Conservation (phyloP, 2,888 invertebrate genomes). For the Lissocephala sabroskyi region DNA sequence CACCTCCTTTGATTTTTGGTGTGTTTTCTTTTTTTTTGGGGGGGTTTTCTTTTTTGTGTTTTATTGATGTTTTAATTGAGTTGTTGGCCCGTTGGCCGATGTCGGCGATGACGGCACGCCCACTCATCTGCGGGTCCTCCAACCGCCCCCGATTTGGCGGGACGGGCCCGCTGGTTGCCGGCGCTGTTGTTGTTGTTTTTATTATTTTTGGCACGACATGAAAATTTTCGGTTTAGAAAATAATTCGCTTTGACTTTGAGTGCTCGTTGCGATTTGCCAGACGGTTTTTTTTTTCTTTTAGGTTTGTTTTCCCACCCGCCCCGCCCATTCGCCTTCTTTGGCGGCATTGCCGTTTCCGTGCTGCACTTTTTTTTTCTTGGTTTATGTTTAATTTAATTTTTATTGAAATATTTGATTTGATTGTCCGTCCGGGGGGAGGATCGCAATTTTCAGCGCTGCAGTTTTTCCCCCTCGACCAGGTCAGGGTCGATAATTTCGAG, state of each 20-base stretch:
- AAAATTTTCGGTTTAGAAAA: slow-evolving; percentile 63
- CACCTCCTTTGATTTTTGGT: too few relatives aligned
- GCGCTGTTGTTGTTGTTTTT: slow-evolving; percentile 24
- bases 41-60: too few relatives aligned
- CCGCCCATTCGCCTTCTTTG: too few relatives aligned
- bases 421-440: slow-evolving; percentile 6
- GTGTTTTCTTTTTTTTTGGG: too few relatives aligned
- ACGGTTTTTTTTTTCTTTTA: slow-evolving; percentile 7
- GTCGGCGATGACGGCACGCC: slow-evolving; percentile 2
- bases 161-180: slow-evolving; percentile 4
- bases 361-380: neutral
- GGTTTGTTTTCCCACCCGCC: neutral
- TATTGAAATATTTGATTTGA: slow-evolving; percentile 36
- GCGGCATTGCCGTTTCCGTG: neutral
- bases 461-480: too few relatives aligned
- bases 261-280: slow-evolving; percentile 57
- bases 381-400: slow-evolving; percentile 15
- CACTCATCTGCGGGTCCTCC: slow-evolving; percentile 11
- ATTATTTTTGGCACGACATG: slow-evolving; percentile 63
- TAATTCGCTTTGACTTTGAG: slow-evolving; percentile 63
- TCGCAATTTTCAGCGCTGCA: neutral
- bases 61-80: slow-evolving; percentile 65
- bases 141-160: slow-evolving; percentile 3
- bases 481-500: too few relatives aligned
- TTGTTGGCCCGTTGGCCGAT: slow-evolving; percentile 31